A percentile compares a stretch with the other conserved stretches of the same genome.
phyloP scores from a whole-genome alignment of 2,113 vertebrate species.

The Rhombomys opimus region DNA sequence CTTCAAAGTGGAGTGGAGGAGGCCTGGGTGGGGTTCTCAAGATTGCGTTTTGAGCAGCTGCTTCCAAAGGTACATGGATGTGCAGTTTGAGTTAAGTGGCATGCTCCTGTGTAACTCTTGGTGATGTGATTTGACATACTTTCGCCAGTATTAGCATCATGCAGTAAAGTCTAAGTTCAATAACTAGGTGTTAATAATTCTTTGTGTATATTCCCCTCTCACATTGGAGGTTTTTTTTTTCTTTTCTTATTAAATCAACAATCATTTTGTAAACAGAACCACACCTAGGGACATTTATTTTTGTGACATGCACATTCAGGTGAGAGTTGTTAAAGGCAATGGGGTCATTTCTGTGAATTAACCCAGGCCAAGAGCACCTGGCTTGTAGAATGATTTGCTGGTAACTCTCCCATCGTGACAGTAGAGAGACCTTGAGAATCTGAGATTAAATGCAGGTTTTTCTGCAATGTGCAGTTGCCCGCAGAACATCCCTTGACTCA shows the following conservation, averaged over 20 bases:
- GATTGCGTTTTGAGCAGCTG: neutral
- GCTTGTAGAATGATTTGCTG: neutral
- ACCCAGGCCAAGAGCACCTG: neutral
- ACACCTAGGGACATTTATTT: constrained; percentile 43
- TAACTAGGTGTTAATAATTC: neutral
- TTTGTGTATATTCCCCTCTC: neutral
- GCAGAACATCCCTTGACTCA: constrained; percentile 2
- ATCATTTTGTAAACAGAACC: neutral
- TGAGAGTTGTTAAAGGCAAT: neutral
- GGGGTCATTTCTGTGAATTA: neutral
- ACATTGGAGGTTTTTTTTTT: neutral
- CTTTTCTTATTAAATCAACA: neutral
- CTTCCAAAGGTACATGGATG: neutral
- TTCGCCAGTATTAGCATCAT: neutral
- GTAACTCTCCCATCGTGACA: neutral
- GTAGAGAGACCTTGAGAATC: constrained; percentile 31
- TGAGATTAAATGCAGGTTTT: neutral
- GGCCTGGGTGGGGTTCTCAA: neutral
- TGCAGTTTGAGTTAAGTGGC: neutral
- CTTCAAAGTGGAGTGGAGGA: constrained; percentile 39
- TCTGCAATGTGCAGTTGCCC: neutral
- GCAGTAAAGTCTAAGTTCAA: neutral
- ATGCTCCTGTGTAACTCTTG: neutral
- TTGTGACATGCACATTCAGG: neutral
- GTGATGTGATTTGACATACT: neutral